phyloP scores from a whole-genome alignment of 2,888 invertebrate genomes.

The Carpatolechia fugitivella region DNA sequence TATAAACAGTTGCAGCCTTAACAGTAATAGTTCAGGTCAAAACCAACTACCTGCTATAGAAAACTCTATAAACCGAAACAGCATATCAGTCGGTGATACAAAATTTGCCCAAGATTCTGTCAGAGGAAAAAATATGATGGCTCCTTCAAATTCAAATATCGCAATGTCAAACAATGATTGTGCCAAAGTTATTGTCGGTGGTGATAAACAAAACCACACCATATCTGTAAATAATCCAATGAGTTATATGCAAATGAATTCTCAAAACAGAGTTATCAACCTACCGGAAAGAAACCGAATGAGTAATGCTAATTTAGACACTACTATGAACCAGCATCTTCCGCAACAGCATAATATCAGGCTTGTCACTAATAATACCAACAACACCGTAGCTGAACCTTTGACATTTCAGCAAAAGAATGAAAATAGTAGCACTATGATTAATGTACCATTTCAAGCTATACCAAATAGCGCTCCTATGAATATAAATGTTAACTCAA shows the following conservation, averaged over 20 bases:
- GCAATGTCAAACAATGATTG: slow-evolving; percentile 61
- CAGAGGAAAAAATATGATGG: slow-evolving; percentile 68
- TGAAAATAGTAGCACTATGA: slow-evolving; percentile 67
- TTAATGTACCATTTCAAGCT: slow-evolving; percentile 74
- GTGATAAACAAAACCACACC: slow-evolving; percentile 64
- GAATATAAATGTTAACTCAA: slow-evolving; percentile 75
- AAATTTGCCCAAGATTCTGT: slow-evolving; percentile 63
- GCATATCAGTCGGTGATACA: slow-evolving; percentile 54
- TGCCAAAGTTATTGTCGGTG: slow-evolving; percentile 58
- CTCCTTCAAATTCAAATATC: slow-evolving; percentile 49
- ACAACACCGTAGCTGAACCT: slow-evolving; percentile 57
- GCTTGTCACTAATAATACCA: slow-evolving; percentile 65
- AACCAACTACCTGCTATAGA: slow-evolving; percentile 59
- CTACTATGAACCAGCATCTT: slow-evolving; percentile 62
- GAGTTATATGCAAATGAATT: slow-evolving; percentile 71
- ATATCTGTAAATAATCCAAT: slow-evolving; percentile 70
- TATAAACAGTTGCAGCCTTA: slow-evolving; percentile 67
- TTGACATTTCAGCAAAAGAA: slow-evolving; percentile 65
- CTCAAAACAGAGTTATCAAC: slow-evolving; percentile 68
- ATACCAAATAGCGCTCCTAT: slow-evolving; percentile 75
- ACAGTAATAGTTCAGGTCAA: slow-evolving; percentile 50
- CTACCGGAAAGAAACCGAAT: slow-evolving; percentile 68
- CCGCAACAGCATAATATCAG: slow-evolving; percentile 71
- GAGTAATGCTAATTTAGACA: slow-evolving; percentile 55
- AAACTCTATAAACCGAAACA: slow-evolving; percentile 55